Conservation (phyloP, 1,140 invertebrate genomes). For the Yoshiicerus persimilis region DNA sequence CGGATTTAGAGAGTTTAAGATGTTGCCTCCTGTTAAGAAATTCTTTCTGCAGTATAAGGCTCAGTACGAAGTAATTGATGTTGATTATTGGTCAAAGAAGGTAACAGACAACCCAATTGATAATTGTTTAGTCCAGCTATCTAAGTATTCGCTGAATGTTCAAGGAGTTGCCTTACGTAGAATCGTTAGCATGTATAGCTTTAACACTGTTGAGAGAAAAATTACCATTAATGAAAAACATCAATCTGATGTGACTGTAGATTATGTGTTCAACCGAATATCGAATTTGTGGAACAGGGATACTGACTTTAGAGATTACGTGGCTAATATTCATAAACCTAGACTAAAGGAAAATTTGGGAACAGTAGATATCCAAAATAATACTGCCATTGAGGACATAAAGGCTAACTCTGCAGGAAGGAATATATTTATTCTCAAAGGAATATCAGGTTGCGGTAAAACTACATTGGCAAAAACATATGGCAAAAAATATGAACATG, state of each 20-base stretch:
- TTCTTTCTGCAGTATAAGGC: not conserved
- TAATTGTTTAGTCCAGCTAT: not conserved
- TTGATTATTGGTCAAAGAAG: not conserved
- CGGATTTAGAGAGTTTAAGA: not conserved
- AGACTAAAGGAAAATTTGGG: not conserved
- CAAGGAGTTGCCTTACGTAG: not conserved
- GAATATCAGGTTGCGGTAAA: not conserved
- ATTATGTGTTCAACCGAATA: not conserved
- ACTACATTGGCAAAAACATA: not conserved
- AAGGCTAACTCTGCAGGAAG: not conserved
- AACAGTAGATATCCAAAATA: too few relatives aligned
- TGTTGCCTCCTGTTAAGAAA: not conserved
- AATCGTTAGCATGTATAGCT: not conserved
- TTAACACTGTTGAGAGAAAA: not conserved
- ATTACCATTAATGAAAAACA: not conserved
- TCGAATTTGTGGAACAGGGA: not conserved
- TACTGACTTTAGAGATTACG: not conserved
- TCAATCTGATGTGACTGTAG: not conserved
- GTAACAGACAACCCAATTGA: not conserved
- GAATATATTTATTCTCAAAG: not conserved
- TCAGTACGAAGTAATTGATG: not conserved
- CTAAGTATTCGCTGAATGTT: not conserved
- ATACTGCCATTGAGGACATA: not conserved
- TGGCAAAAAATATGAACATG: not conserved
- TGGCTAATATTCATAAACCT: not conserved